Evolutionary conservation across 2,113 vertebrate genomes (phyloP), one percentile per base, ranked within the genome.

Genomic region (Lophochroa leadbeateri): DNA sequence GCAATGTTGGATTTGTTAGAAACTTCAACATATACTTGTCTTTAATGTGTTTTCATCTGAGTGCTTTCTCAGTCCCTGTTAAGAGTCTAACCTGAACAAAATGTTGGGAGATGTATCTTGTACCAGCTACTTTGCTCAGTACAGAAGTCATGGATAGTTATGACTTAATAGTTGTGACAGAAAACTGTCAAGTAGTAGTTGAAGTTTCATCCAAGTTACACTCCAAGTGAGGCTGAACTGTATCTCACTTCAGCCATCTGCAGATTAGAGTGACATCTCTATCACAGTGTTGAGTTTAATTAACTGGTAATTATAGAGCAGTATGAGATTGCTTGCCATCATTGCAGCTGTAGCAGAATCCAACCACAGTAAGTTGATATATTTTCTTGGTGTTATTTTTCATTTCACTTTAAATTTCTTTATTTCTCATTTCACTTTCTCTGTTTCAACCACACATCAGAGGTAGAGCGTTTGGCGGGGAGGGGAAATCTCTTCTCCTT

Each of bases 361-460:
- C 85, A 85, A 35, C 20, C 13, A 2, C 46, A 33, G 61, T 31
- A 29, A 71, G 24, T 75, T 92, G 74, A 91, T 94, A 96, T 90
- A 49, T 93, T 95, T 97, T 92, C 55, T 11, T 84, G 69, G n/a
- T n/a, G 70, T 90, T 97, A 50, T 86, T 96, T 96, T 96, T 95
- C 39, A 44, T 95, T 82, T 63, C 1, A 18, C 47, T 77, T 92
- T 24, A 58, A 23, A 58, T 58, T 4, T 23, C 55, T n/a, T 90
- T 97, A 47, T 88, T 96, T 96, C 96, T 94, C 39, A 44, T 95
- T 81, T 60, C 1, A 18, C 37, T 75, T 90, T 17, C 33, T 87
- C 76, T 92, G 69, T 95, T 93, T 97, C 93, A 91, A 6, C 71
- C 64, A 39, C 61, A 50, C 41, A 64, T 33, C 74, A 82, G 87